phyloP scores from a whole-genome alignment of 2,797 vertebrate genomes.

The Crax fasciolata region DNA sequence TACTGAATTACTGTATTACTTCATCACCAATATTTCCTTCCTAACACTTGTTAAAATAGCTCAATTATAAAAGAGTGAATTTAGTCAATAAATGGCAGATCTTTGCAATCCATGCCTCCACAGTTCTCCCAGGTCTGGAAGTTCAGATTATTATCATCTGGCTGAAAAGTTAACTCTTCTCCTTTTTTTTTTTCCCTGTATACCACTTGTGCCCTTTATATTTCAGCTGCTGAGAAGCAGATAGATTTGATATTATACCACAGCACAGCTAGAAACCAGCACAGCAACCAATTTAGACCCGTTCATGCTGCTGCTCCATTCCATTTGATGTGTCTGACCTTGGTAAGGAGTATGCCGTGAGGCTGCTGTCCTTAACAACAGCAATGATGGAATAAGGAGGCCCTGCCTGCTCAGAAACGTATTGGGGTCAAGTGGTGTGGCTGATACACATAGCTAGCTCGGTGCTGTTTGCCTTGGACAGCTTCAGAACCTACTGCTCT shows the following conservation, averaged over 20 bases:
- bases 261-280: not conserved
- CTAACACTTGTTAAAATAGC: not conserved
- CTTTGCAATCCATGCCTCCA: not conserved
- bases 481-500: not conserved
- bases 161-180: not conserved
- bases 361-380: not conserved
- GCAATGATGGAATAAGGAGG: not conserved
- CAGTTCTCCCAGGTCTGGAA: not conserved
- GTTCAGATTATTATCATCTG: not conserved
- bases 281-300: not conserved
- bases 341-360: not conserved
- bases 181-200: rapidly evolving
- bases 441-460: not conserved
- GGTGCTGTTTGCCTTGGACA: not conserved
- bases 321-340: slow-evolving; percentile 9
- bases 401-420: not conserved
- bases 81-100: not conserved
- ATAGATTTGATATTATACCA: not conserved
- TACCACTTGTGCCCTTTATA: not conserved
- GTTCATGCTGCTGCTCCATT: not conserved
- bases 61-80: not conserved
- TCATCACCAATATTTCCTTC: not conserved
- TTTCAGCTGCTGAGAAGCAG: not conserved
- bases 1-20: not conserved
- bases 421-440: not conserved